A percentile compares a stretch with the other conserved stretches of the same genome.
Conservation (phyloP, 2,113 vertebrate genomes). For the Alligator sinensis region DNA sequence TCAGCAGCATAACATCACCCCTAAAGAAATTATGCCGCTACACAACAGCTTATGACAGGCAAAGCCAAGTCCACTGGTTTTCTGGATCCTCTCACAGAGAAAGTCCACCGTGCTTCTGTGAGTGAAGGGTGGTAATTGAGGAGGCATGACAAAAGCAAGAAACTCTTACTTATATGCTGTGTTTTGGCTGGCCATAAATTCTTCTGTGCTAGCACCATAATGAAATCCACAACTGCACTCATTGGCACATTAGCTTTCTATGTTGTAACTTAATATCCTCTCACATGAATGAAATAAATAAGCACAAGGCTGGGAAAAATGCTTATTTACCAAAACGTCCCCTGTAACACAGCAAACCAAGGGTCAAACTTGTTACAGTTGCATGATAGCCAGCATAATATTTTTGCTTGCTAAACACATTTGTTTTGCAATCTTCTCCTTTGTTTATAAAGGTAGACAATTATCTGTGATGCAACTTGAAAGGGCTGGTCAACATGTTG, state of each 20-base stretch:
- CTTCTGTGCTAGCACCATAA: neutral
- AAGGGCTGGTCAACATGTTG: neutral
- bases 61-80: neutral
- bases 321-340: neutral
- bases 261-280: neutral
- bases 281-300: neutral
- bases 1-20: neutral
- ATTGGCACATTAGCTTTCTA: neutral
- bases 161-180: accelerated
- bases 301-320: neutral
- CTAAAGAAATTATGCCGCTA: neutral
- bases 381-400: accelerated
- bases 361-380: neutral
- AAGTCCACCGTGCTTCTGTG: neutral
- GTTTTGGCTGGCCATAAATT: neutral
- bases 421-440: accelerated
- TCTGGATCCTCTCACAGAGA: neutral
- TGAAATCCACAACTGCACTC: neutral
- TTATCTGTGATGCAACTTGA: accelerated
- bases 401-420: neutral
- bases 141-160: neutral
- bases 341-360: neutral
- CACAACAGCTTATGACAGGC: neutral
- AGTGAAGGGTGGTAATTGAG: neutral
- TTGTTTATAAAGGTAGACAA: accelerated